Evolutionary conservation across 2,888 invertebrate species (phyloP).

Genomic region (Nephrotoma flavescens): DNA sequence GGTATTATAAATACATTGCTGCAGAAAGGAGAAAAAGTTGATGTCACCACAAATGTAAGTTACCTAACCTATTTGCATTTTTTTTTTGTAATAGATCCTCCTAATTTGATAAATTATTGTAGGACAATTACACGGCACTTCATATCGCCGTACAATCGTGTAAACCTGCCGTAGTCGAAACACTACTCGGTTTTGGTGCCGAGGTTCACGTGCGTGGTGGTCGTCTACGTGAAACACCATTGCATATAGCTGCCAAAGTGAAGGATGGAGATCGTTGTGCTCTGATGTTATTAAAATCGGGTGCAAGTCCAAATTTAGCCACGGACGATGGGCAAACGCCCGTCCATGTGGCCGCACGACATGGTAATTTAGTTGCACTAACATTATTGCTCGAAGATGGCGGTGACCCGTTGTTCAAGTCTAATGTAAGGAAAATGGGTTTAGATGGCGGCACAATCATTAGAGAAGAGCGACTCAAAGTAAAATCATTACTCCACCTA

Average conservation of each 20-base stretch:
- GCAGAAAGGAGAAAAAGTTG: constrained; percentile 93
- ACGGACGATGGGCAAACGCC: constrained; percentile 96
- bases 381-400: constrained; percentile 81
- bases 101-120: constrained; percentile 3
- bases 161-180: constrained; percentile 89
- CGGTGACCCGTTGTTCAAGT: constrained; percentile 82
- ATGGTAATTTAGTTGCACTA: constrained; percentile 79
- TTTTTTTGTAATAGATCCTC: constrained; percentile 4
- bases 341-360: constrained; percentile 87
- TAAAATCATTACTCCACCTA: not conserved
- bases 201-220: constrained; percentile 92
- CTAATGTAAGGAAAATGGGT: constrained; percentile 49
- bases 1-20: constrained; percentile 92
- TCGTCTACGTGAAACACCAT: constrained; percentile 78
- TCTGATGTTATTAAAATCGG: constrained; percentile 93
- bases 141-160: constrained; percentile 94
- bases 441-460: constrained; percentile 1
- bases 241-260: constrained; percentile 93
- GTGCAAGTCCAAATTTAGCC: constrained; percentile 88
- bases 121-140: constrained; percentile 96
- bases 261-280: constrained; percentile 87
- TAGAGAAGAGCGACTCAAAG: constrained; percentile 3
- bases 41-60: constrained; percentile 84
- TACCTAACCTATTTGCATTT: not conserved
- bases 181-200: constrained; percentile 89